A percentile compares a stretch with the other conserved stretches of the same genome.
These are phyloP conservation scores for Drosophila nikananu DNA, from an alignment of 1,140 invertebrate species.

Conservation along the genomic window DNA sequence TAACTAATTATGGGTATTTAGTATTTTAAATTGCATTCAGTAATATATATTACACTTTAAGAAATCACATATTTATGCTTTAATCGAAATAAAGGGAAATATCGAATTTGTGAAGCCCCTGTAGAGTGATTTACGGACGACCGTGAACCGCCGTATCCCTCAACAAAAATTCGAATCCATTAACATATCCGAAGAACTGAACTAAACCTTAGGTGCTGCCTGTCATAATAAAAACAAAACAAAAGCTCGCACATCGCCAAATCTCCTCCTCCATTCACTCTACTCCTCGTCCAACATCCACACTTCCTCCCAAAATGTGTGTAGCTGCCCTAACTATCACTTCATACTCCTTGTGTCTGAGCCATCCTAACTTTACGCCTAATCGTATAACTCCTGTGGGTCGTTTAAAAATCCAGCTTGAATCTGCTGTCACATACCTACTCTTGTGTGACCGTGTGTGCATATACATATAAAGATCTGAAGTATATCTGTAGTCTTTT, in stretches of 20 bases:
- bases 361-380: slow-evolving; percentile 56
- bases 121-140: background rate
- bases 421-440: slow-evolving; percentile 1
- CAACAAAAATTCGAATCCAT: slow-evolving; percentile 54
- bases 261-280: slow-evolving; percentile 8
- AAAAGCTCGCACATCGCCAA: slow-evolving; percentile 58
- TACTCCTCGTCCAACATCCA: background rate
- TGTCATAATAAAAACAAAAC: slow-evolving; percentile 61
- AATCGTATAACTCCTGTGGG: slow-evolving; percentile 67
- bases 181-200: slow-evolving; percentile 31
- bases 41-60: slow-evolving; percentile 42
- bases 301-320: background rate
- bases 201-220: slow-evolving; percentile 53
- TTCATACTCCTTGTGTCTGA: slow-evolving; percentile 24
- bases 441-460: slow-evolving; percentile 14
- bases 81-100: slow-evolving; percentile 60
- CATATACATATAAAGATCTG: slow-evolving; percentile 33
- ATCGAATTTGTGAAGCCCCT: slow-evolving; percentile 38
- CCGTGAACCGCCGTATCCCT: slow-evolving; percentile 6
- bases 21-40: slow-evolving; percentile 31
- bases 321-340: slow-evolving; percentile 44
- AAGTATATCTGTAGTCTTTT: slow-evolving; percentile 50
- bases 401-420: slow-evolving; percentile 25
- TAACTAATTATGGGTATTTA: slow-evolving; percentile 42
- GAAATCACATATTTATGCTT: slow-evolving; percentile 68